Base-by-base conservation (phyloP, 2,888 invertebrate genomes). In the Pteria penguin region DNA sequence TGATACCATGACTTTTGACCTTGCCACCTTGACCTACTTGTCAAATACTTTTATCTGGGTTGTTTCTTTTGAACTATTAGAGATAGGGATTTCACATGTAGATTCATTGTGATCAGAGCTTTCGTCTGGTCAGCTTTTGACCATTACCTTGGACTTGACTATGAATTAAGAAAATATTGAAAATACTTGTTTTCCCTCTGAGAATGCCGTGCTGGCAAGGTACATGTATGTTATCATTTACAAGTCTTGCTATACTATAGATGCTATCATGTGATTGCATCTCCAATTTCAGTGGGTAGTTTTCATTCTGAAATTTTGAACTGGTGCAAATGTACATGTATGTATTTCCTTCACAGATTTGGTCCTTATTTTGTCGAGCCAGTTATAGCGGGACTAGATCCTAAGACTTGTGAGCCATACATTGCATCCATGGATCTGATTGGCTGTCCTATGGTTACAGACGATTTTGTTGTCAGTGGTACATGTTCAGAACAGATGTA, bases 291-390 rank as follows among this genome's bases (percentile, higher is more conserved):
- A 11, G 8, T 45, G 8, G 8, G 8, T 45, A 11, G 8, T 45
- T 45, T 45, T 18, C 11, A 11, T 58, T 2, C 14, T 22, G 4
- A 22, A 24, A 55, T 55, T 55, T 55, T 55, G 55, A 55, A 55
- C 4, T 55, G 5, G 29, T 24, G 29, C 8, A 0, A 14, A n/a
- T n/a, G n/a, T n/a, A n/a, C 32, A 32, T 55, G 1, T 26, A 18
- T 52, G 22, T 57, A n/a, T n/a, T n/a, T n/a, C n/a, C 18, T 26
- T 82, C 88, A 45, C 84, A 95, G 98, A 80, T 99, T 99, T 92
- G 99, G 99, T 0, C 98, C 98, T 0, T 99, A 97, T 92, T 99
- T 99, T 93, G 96, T 99, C 79, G 98, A 98, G 91, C 99, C 99
- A 0, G 95, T 99, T 0, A 95, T 99, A 78, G 99, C 98, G 74